Base-by-base conservation (phyloP, 2,888 invertebrate species). In the Ceramica pisi region DNA sequence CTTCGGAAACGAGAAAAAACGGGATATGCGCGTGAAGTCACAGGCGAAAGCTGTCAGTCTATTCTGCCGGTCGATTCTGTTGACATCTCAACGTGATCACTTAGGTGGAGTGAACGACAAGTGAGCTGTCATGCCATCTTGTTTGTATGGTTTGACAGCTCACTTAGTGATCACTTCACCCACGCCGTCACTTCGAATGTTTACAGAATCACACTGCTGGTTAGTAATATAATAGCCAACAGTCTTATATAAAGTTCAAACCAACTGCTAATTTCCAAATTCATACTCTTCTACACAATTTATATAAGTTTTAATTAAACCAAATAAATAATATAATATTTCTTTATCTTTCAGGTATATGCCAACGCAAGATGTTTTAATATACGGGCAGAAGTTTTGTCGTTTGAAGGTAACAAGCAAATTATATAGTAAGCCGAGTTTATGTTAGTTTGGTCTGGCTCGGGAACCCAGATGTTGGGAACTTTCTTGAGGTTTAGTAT, bases 331-430 rank as follows among this genome's bases (percentile, higher is more conserved):
- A 65, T 70, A 26, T 71, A 14, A 51, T 67, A 46, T 68, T 71
- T 75, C 67, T 80, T 71, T 74, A 71, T 75, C 35, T 78, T 86
- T 56, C 83, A 86, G 86, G 86, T 84, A 83, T 68, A 71, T 72
- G 63, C 53, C 84, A 63, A 50, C 35, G 8, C 66, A 69, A 81
- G 68, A 74, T 53, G 53, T 81, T 81, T 75, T 78, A 71, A 71
- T 71, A 70, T 55, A 57, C 72, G 57, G n/a, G n/a, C 57, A 56
- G 63, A 84, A 83, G 70, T 83, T 83, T 75, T 66, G 72, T 67
- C 71, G 62, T 80, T 80, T 57, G 63, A 80, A 82, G 77, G 83
- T 82, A 80, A 82, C 71, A 60, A 73, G 80, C 70, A 74, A 76
- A 78, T 83, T 85, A 83, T 80, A 56, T 67, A 69, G 76, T 80